Percentiles rank a stretch among this genome's conserved stretches.
Conservation (phyloP, 2,113 vertebrate genomes). For the Gadus chalcogrammus region DNA sequence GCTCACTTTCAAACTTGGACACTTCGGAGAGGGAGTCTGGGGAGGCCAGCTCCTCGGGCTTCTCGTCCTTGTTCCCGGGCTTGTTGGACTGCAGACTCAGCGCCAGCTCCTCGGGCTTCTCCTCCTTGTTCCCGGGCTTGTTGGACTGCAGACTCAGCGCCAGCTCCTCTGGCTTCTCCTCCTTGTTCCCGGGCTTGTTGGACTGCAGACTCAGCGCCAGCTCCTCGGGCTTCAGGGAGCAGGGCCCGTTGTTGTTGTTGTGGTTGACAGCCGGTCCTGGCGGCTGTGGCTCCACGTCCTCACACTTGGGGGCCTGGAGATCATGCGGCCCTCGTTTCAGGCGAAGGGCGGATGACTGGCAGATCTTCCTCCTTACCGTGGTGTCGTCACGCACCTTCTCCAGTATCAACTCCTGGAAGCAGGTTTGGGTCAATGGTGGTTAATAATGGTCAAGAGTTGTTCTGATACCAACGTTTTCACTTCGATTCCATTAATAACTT, state of each 20-base stretch:
- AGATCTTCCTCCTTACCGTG: slow-evolving; percentile 74
- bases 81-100: not conserved
- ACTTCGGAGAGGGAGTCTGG: slow-evolving; percentile 50
- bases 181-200: not conserved
- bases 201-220: slow-evolving; percentile 3
- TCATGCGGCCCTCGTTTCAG: slow-evolving; percentile 66
- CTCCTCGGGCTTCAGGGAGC: slow-evolving; percentile 35
- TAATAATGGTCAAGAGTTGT: not conserved
- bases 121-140: not conserved
- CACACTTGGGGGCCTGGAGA: slow-evolving; percentile 15
- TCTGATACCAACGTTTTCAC: not conserved
- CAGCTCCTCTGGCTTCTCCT: slow-evolving; percentile 25
- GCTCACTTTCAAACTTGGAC: slow-evolving; percentile 83
- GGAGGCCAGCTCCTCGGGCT: slow-evolving; percentile 32
- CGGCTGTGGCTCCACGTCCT: slow-evolving; percentile 23
- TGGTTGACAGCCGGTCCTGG: slow-evolving; percentile 29
- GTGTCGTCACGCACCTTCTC: slow-evolving; percentile 81
- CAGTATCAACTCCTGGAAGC: slow-evolving; percentile 76
- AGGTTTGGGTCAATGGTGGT: not conserved
- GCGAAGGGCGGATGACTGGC: slow-evolving; percentile 68
- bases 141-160: not conserved
- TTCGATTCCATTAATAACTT: too few relatives aligned
- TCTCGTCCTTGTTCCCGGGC: slow-evolving; percentile 8
- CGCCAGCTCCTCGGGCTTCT: slow-evolving; percentile 36
- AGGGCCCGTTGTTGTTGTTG: slow-evolving; percentile 46